phyloP scores from a whole-genome alignment of 2,113 vertebrate genomes.

The Mirounga angustirostris region DNA sequence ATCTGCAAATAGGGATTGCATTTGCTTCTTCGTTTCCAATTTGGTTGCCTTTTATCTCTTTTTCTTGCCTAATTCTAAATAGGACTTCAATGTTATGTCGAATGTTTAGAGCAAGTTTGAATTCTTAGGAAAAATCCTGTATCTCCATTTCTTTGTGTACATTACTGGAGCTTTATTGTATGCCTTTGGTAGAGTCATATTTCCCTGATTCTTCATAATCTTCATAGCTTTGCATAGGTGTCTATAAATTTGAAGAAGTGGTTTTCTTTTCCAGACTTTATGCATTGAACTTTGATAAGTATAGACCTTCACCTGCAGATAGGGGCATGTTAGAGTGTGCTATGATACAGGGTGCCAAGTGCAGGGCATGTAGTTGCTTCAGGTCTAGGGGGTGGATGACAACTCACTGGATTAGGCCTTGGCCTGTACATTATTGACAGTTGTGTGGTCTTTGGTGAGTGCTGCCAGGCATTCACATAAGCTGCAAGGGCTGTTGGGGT shows the following conservation, averaged over 20 bases:
- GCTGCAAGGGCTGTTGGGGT: not conserved
- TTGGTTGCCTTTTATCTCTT: not conserved
- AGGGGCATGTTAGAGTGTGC: not conserved
- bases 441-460: not conserved
- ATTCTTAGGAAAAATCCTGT: not conserved
- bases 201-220: not conserved
- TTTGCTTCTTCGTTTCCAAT: not conserved
- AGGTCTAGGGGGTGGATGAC: too few relatives aligned
- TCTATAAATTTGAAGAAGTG: not conserved
- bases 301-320: not conserved
- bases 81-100: not conserved
- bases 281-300: not conserved
- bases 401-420: not conserved
- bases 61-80: not conserved
- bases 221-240: not conserved
- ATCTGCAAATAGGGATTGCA: not conserved
- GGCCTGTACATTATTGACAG: not conserved
- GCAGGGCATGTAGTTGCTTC: not conserved
- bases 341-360: not conserved
- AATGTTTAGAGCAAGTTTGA: not conserved
- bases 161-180: not conserved
- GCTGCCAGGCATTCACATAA: not conserved
- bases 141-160: not conserved
- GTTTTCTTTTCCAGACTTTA: not conserved
- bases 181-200: not conserved